Evolutionary conservation across 2,888 invertebrate species (phyloP).

Genomic region (Lissonota sp.): DNA sequence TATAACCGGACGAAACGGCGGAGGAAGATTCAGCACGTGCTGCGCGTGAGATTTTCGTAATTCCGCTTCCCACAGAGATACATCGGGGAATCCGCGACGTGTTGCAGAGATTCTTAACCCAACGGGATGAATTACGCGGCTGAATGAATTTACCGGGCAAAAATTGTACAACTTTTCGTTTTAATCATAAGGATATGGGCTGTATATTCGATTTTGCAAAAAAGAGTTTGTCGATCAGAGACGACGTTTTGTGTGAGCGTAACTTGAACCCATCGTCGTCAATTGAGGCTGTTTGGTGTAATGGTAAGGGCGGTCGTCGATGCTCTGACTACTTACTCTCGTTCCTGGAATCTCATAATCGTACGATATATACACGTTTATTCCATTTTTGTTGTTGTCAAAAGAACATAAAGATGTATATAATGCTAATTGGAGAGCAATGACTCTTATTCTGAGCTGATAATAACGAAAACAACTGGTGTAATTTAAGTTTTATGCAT

Average conservation of each 20-base stretch:
- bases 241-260: conserved; percentile 65
- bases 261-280: conserved; percentile 68
- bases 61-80: conserved; percentile 56
- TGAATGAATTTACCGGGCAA: neutral
- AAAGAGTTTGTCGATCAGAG: neutral
- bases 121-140: conserved; percentile 22
- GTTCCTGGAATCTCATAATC: conserved; percentile 76
- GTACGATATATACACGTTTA: conserved; percentile 6
- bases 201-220: conserved; percentile 23
- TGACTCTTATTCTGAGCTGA: too few species aligned
- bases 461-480: too few species aligned
- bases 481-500: too few species aligned
- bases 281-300: conserved; percentile 72
- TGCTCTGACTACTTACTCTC: conserved; percentile 77
- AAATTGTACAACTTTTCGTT: conserved; percentile 14
- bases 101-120: conserved; percentile 69
- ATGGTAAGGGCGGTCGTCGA: conserved; percentile 71
- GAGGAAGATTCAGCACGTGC: conserved; percentile 65
- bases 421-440: too few species aligned
- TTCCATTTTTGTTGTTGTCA: too few species aligned
- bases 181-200: conserved; percentile 14
- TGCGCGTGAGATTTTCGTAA: conserved; percentile 67
- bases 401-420: too few species aligned
- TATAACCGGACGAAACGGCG: conserved; percentile 40
- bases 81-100: conserved; percentile 57